These are phyloP conservation scores for Vanessa atalanta DNA, from an alignment of 1,140 invertebrate species.

Conservation along the genomic window DNA sequence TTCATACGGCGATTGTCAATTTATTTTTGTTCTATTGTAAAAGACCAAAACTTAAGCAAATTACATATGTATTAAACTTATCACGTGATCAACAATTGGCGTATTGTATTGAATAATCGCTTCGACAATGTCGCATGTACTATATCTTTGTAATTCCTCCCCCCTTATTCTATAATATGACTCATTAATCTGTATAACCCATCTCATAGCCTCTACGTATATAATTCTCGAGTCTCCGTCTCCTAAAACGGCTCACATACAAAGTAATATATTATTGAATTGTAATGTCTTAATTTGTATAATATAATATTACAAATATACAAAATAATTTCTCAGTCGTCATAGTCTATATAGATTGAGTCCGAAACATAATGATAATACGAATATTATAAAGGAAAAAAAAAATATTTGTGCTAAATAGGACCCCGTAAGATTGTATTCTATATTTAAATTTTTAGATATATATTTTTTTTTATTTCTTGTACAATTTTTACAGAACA, in stretches of 20 bases:
- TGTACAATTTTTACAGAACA: neutral
- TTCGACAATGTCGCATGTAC: too few species aligned
- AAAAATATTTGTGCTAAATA: conserved; percentile 61
- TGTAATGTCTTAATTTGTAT: conserved; percentile 42
- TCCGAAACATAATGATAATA: conserved; percentile 38
- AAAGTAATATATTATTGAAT: conserved; percentile 23
- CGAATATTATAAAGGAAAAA: conserved; percentile 13
- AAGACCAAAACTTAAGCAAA: too few species aligned
- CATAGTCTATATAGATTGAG: conserved; percentile 39
- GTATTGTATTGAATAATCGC: too few species aligned
- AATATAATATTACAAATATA: conserved; percentile 64
- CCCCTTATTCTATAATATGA: neutral
- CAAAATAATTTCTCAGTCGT: conserved; percentile 68
- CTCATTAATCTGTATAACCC: neutral
- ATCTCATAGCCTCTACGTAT: neutral
- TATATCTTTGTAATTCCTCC: too few species aligned
- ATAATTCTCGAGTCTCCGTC: conserved; percentile 5
- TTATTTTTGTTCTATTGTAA: too few species aligned
- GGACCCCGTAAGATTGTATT: conserved; percentile 13
- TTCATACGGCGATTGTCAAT: too few species aligned
- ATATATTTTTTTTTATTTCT: conserved; percentile 12
- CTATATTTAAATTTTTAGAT: neutral
- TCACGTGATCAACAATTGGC: too few species aligned
- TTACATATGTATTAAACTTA: too few species aligned
- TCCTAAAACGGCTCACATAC: conserved; percentile 27